Evolutionary conservation across 2,888 invertebrate species (phyloP).

Genomic region (Meandrusa payeni): DNA sequence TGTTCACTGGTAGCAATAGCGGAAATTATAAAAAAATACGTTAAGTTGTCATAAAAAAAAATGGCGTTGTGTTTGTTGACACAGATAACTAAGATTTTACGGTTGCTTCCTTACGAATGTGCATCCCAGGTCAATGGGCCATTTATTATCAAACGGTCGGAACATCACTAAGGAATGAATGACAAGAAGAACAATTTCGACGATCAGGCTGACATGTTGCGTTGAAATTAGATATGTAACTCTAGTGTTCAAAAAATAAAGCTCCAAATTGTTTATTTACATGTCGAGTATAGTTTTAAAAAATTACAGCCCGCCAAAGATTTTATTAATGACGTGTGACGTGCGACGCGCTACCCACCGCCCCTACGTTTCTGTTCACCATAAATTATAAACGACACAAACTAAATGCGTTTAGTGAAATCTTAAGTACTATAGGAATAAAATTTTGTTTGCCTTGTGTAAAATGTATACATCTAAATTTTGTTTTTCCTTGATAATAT

Average conservation of each 20-base stretch:
- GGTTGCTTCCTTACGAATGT: conserved; percentile 28
- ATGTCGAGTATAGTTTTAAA: conserved; percentile 21
- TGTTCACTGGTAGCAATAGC: not conserved
- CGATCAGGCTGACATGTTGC: not conserved
- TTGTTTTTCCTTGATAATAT: conserved; percentile 35
- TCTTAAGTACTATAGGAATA: conserved; percentile 20
- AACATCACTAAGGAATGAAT: conserved; percentile 27
- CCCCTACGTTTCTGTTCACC: conserved; percentile 42
- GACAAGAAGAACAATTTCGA: conserved; percentile 22
- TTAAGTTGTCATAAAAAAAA: conserved; percentile 11
- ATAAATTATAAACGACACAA: conserved; percentile 47
- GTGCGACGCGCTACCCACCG: conserved; percentile 58
- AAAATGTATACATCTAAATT: not conserved
- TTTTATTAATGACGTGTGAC: conserved; percentile 61
- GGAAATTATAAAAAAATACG: conserved; percentile 5
- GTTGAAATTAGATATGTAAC: conserved; percentile 19
- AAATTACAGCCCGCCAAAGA: conserved; percentile 31
- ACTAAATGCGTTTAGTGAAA: not conserved
- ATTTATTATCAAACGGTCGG: conserved; percentile 29
- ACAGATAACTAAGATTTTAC: conserved; percentile 28
- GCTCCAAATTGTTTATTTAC: conserved; percentile 18
- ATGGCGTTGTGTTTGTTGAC: conserved; percentile 28
- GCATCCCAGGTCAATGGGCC: conserved; percentile 25
- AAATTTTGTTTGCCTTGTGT: conserved; percentile 11
- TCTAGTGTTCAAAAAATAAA: conserved; percentile 11